These are phyloP conservation scores for Plutomurus gul DNA, from an alignment of 1,140 invertebrate genomes.

Conservation along the genomic window DNA sequence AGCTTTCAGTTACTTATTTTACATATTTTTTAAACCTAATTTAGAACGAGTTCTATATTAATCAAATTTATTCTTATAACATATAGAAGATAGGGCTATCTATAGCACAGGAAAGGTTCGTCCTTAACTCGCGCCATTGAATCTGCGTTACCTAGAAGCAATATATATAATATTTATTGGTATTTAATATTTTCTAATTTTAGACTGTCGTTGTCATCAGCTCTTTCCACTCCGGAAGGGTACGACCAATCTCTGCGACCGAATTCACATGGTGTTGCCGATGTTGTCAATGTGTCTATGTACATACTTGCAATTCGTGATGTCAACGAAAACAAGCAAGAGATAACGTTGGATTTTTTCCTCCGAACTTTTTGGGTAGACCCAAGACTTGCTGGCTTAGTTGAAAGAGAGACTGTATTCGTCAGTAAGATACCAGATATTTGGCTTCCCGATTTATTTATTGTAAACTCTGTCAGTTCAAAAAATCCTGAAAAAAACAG, in stretches of 20 bases:
- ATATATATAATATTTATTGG: background rate
- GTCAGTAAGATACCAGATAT: conserved; percentile 34
- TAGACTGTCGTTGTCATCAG: background rate
- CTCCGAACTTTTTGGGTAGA: conserved; percentile 42
- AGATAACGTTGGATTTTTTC: conserved; percentile 35
- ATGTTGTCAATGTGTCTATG: conserved; percentile 43
- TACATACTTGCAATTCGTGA: conserved; percentile 32
- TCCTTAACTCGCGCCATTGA: no score
- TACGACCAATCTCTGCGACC: conserved; percentile 37
- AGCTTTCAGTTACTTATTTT: no score
- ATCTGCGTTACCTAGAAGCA: background rate
- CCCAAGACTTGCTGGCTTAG: conserved; percentile 7
- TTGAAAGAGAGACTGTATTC: conserved; percentile 30
- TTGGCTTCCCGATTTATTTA: conserved; percentile 44
- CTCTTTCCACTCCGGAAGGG: conserved; percentile 23
- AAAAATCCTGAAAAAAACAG: conserved; percentile 7
- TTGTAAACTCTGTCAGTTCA: conserved; percentile 30
- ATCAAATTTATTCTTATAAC: no score
- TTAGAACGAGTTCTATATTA: no score
- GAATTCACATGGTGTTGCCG: conserved; percentile 43
- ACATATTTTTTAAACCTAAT: no score
- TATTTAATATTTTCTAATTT: background rate
- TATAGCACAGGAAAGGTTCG: no score
- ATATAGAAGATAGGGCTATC: no score
- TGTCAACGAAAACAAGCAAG: conserved; percentile 31